Evolutionary conservation across 2,888 invertebrate genomes (phyloP).

Genomic region (Mactromeris polynyma): DNA sequence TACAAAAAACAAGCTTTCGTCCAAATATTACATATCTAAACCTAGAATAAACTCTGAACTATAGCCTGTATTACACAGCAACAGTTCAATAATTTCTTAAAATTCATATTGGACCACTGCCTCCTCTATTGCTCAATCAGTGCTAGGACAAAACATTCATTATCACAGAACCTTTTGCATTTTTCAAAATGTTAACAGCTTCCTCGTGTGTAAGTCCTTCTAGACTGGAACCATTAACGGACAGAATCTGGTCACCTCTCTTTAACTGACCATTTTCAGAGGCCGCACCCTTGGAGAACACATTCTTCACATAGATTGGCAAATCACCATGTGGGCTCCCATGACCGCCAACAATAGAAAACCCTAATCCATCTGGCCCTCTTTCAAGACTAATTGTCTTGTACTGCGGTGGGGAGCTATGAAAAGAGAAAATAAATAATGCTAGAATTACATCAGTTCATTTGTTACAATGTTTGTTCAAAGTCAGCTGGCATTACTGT

Average conservation of each 20-base stretch:
- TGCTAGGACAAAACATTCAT: conserved; percentile 87
- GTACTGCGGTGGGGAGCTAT: conserved; percentile 78
- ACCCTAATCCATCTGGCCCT: conserved; percentile 89
- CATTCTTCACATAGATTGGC: conserved; percentile 88
- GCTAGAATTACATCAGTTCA: background rate
- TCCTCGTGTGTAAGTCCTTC: conserved; percentile 91
- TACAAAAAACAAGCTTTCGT: background rate
- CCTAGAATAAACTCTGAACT: background rate
- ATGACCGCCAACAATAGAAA: conserved; percentile 89
- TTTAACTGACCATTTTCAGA: conserved; percentile 94
- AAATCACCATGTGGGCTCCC: conserved; percentile 89
- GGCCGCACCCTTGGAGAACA: conserved; percentile 93
- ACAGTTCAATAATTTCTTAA: background rate
- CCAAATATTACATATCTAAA: conserved; percentile 5
- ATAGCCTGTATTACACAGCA: background rate
- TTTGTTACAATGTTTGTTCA: background rate
- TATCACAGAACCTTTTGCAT: conserved; percentile 88
- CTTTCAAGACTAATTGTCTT: conserved; percentile 88
- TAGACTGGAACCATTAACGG: conserved; percentile 95
- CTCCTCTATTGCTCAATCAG: background rate
- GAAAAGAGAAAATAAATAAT: conserved; percentile 1
- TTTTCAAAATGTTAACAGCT: conserved; percentile 95
- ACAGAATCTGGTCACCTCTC: conserved; percentile 95
- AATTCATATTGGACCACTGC: background rate
- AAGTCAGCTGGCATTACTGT: background rate